Evolutionary conservation across 2,888 invertebrate species (phyloP), one percentile per base, ranked within the genome.

Genomic region (Ditula angustiorana): DNA sequence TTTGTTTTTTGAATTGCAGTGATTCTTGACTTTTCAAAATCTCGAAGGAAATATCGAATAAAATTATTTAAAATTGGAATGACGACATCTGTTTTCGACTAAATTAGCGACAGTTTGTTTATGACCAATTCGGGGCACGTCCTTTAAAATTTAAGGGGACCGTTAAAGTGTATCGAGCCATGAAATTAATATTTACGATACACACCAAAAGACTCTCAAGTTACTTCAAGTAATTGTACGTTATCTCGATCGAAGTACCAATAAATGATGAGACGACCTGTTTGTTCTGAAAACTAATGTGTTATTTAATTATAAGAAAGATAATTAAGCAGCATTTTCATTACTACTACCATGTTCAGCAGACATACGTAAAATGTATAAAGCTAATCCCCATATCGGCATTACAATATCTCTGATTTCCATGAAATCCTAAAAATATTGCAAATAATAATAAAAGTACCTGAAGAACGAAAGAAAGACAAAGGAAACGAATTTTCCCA

Each of bases 151-250:
- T 58, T 46, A 35, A 64, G 52, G 8, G 19, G 8, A n/a, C 41
- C 33, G 58, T 64, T 59, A 58, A 58, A 58, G 33, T 26, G 46
- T 35, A 52, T 53, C 16, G 46, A 37, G 64, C 28, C 46, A 53
- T 64, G 35, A 64, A 58, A 59, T 59, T 64, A 11, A 52, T 59
- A 64, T 64, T 64, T 64, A 64, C 58, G 64, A 35, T 58, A 23
- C n/a, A 59, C 52, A 19, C 21, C 21, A 19, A 28, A 35, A 47
- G 46, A 53, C 52, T 50, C 28, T 57, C 30, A 44, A 62, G 28
- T 24, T 56, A 50, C 23, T 30, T 21, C 11, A 8, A 23, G 11
- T 64, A 33, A 58, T 58, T 58, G 52, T 64, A 52, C n/a, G 21
- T 19, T 11, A 23, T 41, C 49, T 49, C 55, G 13, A 53, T 53